phyloP scores from a whole-genome alignment of 2,888 invertebrate genomes.

The Drosophila prolongata region DNA sequence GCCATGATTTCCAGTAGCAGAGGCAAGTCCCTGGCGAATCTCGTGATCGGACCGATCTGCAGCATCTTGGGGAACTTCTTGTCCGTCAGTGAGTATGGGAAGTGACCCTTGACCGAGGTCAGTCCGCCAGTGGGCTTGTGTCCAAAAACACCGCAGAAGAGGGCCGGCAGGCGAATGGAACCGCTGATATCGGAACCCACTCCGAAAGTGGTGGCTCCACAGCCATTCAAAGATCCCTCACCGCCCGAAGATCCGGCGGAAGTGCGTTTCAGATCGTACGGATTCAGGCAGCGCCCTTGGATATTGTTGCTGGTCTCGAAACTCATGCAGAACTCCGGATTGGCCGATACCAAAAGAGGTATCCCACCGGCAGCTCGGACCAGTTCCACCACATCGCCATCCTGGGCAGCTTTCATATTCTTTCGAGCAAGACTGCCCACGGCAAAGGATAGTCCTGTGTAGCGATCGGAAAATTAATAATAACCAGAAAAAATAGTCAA shows the following conservation, averaged over 20 bases:
- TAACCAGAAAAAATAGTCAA: too few species aligned
- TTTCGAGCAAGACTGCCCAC: slow-evolving; percentile 88
- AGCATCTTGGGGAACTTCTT: slow-evolving; percentile 85
- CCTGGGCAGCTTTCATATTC: slow-evolving; percentile 86
- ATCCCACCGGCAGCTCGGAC: slow-evolving; percentile 92
- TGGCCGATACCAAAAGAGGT: slow-evolving; percentile 92
- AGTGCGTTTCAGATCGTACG: slow-evolving; percentile 90
- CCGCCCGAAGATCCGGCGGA: slow-evolving; percentile 97
- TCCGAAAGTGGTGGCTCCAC: slow-evolving; percentile 91
- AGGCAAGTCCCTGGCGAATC: slow-evolving; percentile 91
- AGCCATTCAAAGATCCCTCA: slow-evolving; percentile 89
- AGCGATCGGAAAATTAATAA: too few species aligned
- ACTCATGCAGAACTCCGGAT: slow-evolving; percentile 94
- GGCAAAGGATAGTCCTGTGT: slow-evolving; percentile 88
- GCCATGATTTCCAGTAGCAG: slow-evolving; percentile 88
- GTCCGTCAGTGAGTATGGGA: slow-evolving; percentile 86
- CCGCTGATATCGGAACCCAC: slow-evolving; percentile 94
- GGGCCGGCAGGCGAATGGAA: slow-evolving; percentile 93
- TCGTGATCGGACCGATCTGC: slow-evolving; percentile 90
- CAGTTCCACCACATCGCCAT: slow-evolving; percentile 89
- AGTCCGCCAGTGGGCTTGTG: slow-evolving; percentile 93
- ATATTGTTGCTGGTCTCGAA: slow-evolving; percentile 93
- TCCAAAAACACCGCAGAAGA: slow-evolving; percentile 94
- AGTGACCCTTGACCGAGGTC: slow-evolving; percentile 87
- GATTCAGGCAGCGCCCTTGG: slow-evolving; percentile 92